Conservation (phyloP, 1,140 invertebrate genomes). For the Leptinotarsa lineolata region DNA sequence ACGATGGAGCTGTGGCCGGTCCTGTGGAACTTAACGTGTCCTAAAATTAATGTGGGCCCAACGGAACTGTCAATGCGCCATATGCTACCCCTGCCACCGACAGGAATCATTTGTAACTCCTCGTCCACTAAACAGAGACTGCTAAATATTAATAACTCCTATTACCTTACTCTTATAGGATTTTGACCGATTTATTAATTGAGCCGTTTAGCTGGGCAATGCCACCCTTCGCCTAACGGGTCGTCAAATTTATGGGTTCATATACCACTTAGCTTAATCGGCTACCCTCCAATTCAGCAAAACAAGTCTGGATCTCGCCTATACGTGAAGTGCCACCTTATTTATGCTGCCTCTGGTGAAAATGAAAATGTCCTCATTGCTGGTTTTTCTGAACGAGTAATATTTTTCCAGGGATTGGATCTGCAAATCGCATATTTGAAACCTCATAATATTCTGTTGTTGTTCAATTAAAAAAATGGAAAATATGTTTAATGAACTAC, state of each 20-base stretch:
- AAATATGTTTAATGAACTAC: too few species aligned
- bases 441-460: too few species aligned
- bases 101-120: slow-evolving; percentile 30
- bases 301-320: slow-evolving; percentile 24
- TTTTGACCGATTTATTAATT: slow-evolving; percentile 31
- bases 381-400: not conserved
- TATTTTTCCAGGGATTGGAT: too few species aligned
- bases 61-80: slow-evolving; percentile 28
- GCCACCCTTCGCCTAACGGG: slow-evolving; percentile 9
- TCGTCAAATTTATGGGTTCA: slow-evolving; percentile 31
- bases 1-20: not conserved
- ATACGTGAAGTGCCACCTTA: slow-evolving; percentile 21
- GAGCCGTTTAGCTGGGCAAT: slow-evolving; percentile 18
- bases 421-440: too few species aligned
- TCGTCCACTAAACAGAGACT: slow-evolving; percentile 25
- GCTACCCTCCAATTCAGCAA: slow-evolving; percentile 19
- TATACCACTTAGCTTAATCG: slow-evolving; percentile 30
- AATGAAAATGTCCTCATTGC: not conserved
- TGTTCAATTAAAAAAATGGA: too few species aligned
- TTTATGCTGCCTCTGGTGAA: slow-evolving; percentile 18
- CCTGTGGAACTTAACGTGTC: slow-evolving; percentile 16
- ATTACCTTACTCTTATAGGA: slow-evolving; percentile 32
- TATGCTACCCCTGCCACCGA: slow-evolving; percentile 28
- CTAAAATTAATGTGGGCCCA: slow-evolving; percentile 24
- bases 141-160: slow-evolving; percentile 33